phyloP scores from a whole-genome alignment of 2,888 invertebrate genomes.

The Priocnemis perturbator region DNA sequence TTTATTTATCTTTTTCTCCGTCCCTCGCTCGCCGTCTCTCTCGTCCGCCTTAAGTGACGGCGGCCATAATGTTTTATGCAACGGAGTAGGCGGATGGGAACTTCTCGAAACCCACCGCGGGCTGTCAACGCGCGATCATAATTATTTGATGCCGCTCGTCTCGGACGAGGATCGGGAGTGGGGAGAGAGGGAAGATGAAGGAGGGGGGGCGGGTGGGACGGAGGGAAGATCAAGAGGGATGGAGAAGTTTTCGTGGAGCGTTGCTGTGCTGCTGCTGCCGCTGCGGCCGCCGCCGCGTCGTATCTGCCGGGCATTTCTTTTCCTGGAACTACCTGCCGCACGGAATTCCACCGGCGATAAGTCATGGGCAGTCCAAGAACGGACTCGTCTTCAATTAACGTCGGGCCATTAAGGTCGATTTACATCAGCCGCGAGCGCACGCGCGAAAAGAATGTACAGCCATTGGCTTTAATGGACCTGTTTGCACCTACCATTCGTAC shows the following conservation, averaged over 20 bases:
- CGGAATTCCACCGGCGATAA: slow-evolving; percentile 55
- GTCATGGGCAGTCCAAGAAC: slow-evolving; percentile 39
- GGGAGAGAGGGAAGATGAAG: too few species aligned
- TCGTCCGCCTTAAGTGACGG: slow-evolving; percentile 59
- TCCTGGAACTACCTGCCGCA: slow-evolving; percentile 37
- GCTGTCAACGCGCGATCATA: slow-evolving; percentile 68
- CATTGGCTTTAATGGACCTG: slow-evolving; percentile 58
- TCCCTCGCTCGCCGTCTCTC: neutral
- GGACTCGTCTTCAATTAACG: slow-evolving; percentile 57
- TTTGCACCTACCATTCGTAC: slow-evolving; percentile 56
- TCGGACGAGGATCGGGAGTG: neutral
- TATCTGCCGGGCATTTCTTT: slow-evolving; percentile 33
- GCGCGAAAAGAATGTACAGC: slow-evolving; percentile 56
- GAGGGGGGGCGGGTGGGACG: too few species aligned
- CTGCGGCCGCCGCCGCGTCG: too few species aligned
- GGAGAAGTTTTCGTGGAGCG: neutral
- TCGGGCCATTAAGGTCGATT: slow-evolving; percentile 57
- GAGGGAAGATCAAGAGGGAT: neutral
- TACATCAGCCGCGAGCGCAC: slow-evolving; percentile 47
- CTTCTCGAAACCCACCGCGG: slow-evolving; percentile 50
- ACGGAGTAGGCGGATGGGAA: slow-evolving; percentile 59
- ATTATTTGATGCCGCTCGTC: slow-evolving; percentile 52
- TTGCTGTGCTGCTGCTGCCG: slow-evolving; percentile 4
- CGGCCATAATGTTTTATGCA: slow-evolving; percentile 69
- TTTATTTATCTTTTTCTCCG: slow-evolving; percentile 3